Conservation (phyloP, 2,888 invertebrate genomes). For the Cecidostiba fungosa region DNA sequence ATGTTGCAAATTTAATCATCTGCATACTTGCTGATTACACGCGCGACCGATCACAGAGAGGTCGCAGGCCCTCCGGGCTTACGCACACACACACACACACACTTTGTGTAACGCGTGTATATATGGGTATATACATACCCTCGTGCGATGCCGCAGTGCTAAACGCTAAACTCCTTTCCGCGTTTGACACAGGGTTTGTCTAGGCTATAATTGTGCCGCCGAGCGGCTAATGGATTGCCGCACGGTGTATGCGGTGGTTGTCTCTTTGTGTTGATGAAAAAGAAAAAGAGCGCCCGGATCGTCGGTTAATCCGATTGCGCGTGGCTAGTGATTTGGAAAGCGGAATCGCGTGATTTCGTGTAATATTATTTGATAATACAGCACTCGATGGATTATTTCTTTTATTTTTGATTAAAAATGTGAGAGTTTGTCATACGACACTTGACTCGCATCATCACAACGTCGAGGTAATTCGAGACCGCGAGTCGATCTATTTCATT, state of each 20-base stretch:
- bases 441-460: background rate
- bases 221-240: background rate
- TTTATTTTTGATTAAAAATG: background rate
- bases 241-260: background rate
- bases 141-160: slow-evolving; percentile 16
- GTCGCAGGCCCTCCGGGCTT: slow-evolving; percentile 68
- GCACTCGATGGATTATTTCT: background rate
- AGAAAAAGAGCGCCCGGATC: background rate
- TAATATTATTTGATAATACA: background rate
- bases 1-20: slow-evolving; percentile 81
- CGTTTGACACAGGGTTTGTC: slow-evolving; percentile 47
- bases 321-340: slow-evolving; percentile 30
- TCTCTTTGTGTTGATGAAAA: background rate
- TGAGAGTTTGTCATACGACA: too few species aligned
- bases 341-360: background rate
- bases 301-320: background rate
- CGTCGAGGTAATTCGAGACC: background rate
- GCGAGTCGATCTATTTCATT: slow-evolving; percentile 36
- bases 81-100: slow-evolving; percentile 67
- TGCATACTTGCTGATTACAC: slow-evolving; percentile 81
- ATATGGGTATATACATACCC: slow-evolving; percentile 47
- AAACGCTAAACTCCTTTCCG: slow-evolving; percentile 21
- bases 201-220: slow-evolving; percentile 49
- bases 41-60: slow-evolving; percentile 79
- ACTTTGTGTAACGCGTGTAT: slow-evolving; percentile 25